Base-by-base conservation (phyloP, 2,797 vertebrate genomes). In the Parambassis ranga region DNA sequence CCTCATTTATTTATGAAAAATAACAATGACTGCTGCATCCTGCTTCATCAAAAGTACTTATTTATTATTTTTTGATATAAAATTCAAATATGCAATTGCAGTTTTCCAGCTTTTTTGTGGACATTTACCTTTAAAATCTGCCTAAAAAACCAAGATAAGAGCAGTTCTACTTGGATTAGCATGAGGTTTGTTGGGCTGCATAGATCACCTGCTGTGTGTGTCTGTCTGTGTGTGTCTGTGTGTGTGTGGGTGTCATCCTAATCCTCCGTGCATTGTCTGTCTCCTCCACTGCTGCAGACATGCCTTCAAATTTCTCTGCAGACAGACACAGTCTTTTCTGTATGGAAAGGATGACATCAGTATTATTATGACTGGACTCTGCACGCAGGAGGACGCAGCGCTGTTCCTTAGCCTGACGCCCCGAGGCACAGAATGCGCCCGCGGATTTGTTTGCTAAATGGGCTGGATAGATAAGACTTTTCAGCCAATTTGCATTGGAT, bases 401-500 rank as follows among this genome's bases (percentile, higher is more conserved):
- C 18, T 7, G 10, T 50, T 71, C 66, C 46, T 71, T 16, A 47
- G 47, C 50, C 50, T 2, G 32, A 6, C 22, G 53, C 79, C 79
- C 71, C 0, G 31, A 41, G 66, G 79, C 73, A 2, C 46, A 35
- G 22, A 65, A 41, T 67, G 72, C 60, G 28, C 18, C 18, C 14
- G 1, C 1, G 44, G 75, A 67, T 81, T 78, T 85, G 74, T 85
- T 81, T 79, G 76, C 67, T 78, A 71, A 87, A 75, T 71, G 75
- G 66, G 74, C 62, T 55, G 81, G 24, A 70, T 13, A 72, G 82
- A 83, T 79, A 62, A 75, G 69, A 70, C 46, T 57, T 60, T 44
- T 76, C 53, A 65, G 36, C 22, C 60, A 33, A 57, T 75, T 81
- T 84, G 57, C 26, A 30, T 13, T 31, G 47, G 39, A 42, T 70